Evolutionary conservation across 2,888 invertebrate species (phyloP).

Genomic region (Synergus umbraculus): DNA sequence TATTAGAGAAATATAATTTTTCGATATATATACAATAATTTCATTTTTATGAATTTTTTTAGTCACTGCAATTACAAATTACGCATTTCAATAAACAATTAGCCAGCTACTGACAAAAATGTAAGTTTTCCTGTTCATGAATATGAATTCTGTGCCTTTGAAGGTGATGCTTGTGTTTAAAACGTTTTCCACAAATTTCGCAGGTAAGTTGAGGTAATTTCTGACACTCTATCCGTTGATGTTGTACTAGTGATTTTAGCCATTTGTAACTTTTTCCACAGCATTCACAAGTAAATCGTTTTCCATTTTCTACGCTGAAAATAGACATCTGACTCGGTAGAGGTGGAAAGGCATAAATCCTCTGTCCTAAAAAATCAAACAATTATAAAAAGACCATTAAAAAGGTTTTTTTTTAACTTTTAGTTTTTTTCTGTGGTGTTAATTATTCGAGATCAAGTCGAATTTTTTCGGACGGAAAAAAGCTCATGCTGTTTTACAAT

Average conservation of each 20-base stretch:
- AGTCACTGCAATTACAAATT: neutral
- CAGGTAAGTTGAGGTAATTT: constrained; percentile 72
- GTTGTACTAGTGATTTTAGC: constrained; percentile 70
- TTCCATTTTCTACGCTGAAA: constrained; percentile 45
- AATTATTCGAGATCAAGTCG: neutral
- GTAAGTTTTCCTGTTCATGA: neutral
- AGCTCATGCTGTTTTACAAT: neutral
- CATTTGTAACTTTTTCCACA: constrained; percentile 72
- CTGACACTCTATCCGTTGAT: constrained; percentile 70
- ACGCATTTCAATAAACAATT: neutral
- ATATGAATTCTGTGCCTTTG: constrained; percentile 55
- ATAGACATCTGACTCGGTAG: neutral
- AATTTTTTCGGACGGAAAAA: neutral
- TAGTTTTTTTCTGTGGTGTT: neutral
- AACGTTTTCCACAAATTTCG: constrained; percentile 71
- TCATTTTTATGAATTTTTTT: neutral
- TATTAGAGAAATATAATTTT: neutral
- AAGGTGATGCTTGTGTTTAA: constrained; percentile 79
- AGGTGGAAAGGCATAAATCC: neutral
- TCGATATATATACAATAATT: neutral
- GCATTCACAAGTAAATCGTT: constrained; percentile 62
- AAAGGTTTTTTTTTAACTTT: neutral
- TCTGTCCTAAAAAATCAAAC: neutral
- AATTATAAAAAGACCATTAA: neutral
- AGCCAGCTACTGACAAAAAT: too few species aligned